phyloP scores from a whole-genome alignment of 2,888 invertebrate species.

The Zygothrica quintamaculata region DNA sequence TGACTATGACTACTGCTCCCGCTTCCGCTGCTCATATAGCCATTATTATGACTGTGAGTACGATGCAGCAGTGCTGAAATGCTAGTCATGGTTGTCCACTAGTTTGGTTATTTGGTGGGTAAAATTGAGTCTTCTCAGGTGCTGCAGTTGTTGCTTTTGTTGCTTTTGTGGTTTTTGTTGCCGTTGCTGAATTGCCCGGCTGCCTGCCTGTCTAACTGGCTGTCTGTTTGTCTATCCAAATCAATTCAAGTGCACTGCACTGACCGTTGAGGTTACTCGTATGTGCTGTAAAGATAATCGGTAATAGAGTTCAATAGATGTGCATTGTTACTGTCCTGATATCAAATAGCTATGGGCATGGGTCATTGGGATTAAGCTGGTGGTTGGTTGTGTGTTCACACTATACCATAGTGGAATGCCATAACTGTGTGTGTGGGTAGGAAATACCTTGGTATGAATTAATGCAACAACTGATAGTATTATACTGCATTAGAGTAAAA shows the following conservation, averaged over 20 bases:
- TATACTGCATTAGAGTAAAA: slow-evolving; percentile 7
- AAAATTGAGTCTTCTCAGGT: slow-evolving; percentile 44
- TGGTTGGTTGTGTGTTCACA: no score
- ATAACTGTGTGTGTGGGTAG: no score
- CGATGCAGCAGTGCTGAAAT: slow-evolving; percentile 72
- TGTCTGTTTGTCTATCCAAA: no score
- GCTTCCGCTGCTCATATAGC: slow-evolving; percentile 46
- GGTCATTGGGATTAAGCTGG: slow-evolving; percentile 38
- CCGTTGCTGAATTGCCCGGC: slow-evolving; percentile 34
- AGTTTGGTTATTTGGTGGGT: slow-evolving; percentile 8
- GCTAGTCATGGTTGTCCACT: slow-evolving; percentile 61
- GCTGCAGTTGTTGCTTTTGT: slow-evolving; percentile 2
- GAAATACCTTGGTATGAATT: no score
- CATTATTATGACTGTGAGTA: slow-evolving; percentile 59
- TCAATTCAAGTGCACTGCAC: slow-evolving; percentile 30
- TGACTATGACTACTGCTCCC: slow-evolving; percentile 54
- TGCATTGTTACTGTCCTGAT: slow-evolving; percentile 51
- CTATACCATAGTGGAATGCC: no score
- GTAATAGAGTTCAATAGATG: slow-evolving; percentile 70
- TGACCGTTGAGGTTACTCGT: slow-evolving; percentile 20
- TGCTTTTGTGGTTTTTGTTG: slow-evolving; percentile 7
- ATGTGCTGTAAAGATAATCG: slow-evolving; percentile 64
- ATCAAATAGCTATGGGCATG: slow-evolving; percentile 7
- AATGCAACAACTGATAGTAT: neutral
- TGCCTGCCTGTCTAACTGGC: no score